Evolutionary conservation across 2,113 vertebrate genomes (phyloP).

Genomic region (Epinephelus fuscoguttatus): DNA sequence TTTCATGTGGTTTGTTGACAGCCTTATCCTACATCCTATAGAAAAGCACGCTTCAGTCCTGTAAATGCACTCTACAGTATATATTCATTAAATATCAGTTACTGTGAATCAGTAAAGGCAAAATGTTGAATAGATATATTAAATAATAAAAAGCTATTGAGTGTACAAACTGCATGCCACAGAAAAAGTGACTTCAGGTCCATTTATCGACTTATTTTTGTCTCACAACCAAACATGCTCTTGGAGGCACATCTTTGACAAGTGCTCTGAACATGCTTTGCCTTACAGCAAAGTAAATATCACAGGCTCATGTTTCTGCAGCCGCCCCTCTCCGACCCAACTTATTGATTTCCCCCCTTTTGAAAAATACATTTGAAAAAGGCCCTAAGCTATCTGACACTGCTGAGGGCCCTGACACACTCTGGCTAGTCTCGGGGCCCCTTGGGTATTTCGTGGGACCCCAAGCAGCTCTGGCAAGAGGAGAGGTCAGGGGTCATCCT

Average conservation of each 20-base stretch:
- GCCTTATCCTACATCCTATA: too few relatives aligned
- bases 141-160: neutral
- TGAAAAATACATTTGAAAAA: constrained; percentile 83
- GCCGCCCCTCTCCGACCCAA: constrained; percentile 66
- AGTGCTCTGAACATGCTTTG: constrained; percentile 64
- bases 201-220: constrained; percentile 69
- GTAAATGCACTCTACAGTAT: neutral
- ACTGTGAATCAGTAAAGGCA: neutral
- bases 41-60: neutral
- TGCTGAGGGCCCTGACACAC: constrained; percentile 66
- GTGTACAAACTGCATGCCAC: constrained; percentile 25
- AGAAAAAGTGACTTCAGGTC: constrained; percentile 51
- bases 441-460: constrained; percentile 67
- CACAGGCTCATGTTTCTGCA: constrained; percentile 75
- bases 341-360: constrained; percentile 83
- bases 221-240: constrained; percentile 53
- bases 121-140: constrained; percentile 4
- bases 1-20: too few relatives aligned
- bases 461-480: constrained; percentile 65
- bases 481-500: constrained; percentile 75
- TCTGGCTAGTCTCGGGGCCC: constrained; percentile 59
- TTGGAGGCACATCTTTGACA: constrained; percentile 64
- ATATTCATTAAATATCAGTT: neutral
- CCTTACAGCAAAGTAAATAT: constrained; percentile 77
- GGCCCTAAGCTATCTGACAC: constrained; percentile 81